Evolutionary conservation across 92 coral and sea anemone species (phyloP), one percentile per base, ranked within the genome.

Genomic region (Galaxea fascicularis): DNA sequence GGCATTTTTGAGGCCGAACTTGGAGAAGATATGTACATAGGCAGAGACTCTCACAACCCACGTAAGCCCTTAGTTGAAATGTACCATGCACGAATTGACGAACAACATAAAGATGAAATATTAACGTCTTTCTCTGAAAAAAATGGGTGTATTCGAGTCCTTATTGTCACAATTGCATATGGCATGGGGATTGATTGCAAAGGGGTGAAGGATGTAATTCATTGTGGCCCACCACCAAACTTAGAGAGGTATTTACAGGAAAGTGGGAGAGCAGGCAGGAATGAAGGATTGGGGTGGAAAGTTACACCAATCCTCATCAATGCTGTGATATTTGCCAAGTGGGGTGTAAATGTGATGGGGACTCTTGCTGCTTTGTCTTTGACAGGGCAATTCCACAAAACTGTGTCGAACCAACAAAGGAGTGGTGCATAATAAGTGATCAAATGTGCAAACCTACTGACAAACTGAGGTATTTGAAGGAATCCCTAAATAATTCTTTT

Each of bases 231-330:
- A 62, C 76, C 90, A 18, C 57, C 70, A 8, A 90, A 85, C 87
- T 16, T 85, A 45, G 93, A 90, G 39, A 35, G 86, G 18, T 85
- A 73, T 85, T 71, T 85, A 26, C 93, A 89, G 41, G 90, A 89
- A 49, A 80, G 93, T 90, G 93, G 90, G 10, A 85, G 93, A 54
- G 90, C 87, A 68, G 89, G 82, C 57, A 20, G 92, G 22, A 60
- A 64, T 64, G 73, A 41, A 28, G 66, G 65, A 10, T 44, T 57
- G 69, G 66, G 57, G 18, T 72, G 14, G 54, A 74, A 24, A 47
- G 56, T 46, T 75, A 70, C 66, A 52, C 24, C 15, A 22, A 71
- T 54, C 80, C 85, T 44, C 88, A 88, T 83, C 63, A 76, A 35
- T 88, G 86, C 60, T 89, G 92, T 84, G 92, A 84, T 71, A 73